Base-by-base conservation (phyloP, 2,888 invertebrate genomes). In the Abrostola triplasia region DNA sequence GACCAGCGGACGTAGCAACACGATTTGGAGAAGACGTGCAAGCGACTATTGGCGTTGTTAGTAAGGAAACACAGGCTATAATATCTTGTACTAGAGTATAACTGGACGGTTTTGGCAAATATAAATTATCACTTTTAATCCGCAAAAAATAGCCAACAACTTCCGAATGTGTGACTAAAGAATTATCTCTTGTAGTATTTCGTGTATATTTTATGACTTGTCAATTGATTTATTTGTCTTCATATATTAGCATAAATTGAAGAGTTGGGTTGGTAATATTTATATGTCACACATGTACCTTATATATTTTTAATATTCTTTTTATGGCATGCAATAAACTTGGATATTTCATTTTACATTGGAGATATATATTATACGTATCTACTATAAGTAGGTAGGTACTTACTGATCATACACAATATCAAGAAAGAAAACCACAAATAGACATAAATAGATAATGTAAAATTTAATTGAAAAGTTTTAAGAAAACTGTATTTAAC, bases 1-100 rank as follows among this genome's bases (percentile, higher is more conserved):
- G 80, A 81, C 77, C 63, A 67, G 64, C 64, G 63, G 63, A 57
- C 70, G 58, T 74, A 70, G 76, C 65, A 77, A 72, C 76, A 72
- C 56, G 53, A 59, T 67, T 64, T 48, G 42, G 24, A 47, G 38
- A 44, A 41, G 9, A 48, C 36, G 7, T 54, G 42, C 52, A 69
- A 36, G 54, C 60, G 35, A 70, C 59, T 68, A 36, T 59, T 49
- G 40, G 11, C 52, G 36, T 38, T 75, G 64, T 13, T 6, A 0
- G 8, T 6, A 36, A 11, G 42, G 0, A 0, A 6, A 41, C 60
- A 68, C 57, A 52, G 59, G 9, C 37, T 37, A 59, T 38, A 51
- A 59, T 76, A 6, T 41, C 10, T 5, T 65, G 58, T 5, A n/a
- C 11, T 35, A 6, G 36, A 8, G 51, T 11, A 41, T 70, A 76